Conservation (phyloP, 2,888 invertebrate genomes). For the Heliconius cydno region DNA sequence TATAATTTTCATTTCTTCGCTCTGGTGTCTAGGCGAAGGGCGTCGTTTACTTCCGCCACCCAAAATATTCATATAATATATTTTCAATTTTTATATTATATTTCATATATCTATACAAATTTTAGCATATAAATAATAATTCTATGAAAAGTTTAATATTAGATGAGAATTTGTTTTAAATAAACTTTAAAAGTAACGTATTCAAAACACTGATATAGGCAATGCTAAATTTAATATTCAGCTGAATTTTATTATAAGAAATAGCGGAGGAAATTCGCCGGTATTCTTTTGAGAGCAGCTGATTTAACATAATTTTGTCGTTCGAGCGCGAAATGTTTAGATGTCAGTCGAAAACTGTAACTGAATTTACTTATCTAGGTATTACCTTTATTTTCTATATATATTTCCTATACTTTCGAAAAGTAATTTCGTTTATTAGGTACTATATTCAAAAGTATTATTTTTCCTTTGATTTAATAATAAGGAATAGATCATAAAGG, state of each 20-base stretch:
- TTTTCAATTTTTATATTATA: too few species aligned
- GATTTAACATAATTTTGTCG: constrained; percentile 19
- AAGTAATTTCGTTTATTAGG: background rate
- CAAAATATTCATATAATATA: too few species aligned
- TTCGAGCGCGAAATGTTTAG: constrained; percentile 11
- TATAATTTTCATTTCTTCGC: too few species aligned
- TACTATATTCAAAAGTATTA: too few species aligned
- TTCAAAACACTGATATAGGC: background rate
- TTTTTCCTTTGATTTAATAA: too few species aligned
- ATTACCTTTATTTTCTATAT: background rate
- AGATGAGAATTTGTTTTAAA: too few species aligned
- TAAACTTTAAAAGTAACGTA: background rate
- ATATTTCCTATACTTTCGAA: background rate
- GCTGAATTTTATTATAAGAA: background rate
- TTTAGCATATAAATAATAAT: too few species aligned
- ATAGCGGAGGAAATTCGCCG: background rate
- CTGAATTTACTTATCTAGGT: constrained; percentile 6
- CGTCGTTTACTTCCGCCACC: too few species aligned
- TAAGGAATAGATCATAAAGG: too few species aligned
- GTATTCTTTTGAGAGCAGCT: constrained; percentile 5
- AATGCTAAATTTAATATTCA: background rate
- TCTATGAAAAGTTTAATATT: too few species aligned
- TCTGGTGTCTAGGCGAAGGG: too few species aligned
- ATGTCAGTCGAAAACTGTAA: constrained; percentile 6
- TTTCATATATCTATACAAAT: too few species aligned